These are phyloP conservation scores for Polia nebulosa DNA, from an alignment of 2,888 invertebrate species.

Conservation along the genomic window DNA sequence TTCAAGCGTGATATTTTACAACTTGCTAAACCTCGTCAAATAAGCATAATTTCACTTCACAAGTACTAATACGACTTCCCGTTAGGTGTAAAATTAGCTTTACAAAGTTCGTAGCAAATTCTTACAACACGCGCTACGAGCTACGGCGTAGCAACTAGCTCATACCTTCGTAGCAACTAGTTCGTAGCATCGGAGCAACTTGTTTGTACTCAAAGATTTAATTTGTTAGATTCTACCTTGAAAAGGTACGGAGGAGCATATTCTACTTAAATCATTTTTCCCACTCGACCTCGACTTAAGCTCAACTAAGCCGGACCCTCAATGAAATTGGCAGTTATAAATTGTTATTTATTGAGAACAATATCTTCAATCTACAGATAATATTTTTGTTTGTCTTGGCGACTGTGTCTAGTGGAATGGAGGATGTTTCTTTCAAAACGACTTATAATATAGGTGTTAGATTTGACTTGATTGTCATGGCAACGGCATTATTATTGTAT, in stretches of 20 bases:
- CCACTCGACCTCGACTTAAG: neutral
- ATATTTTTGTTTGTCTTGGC: no score
- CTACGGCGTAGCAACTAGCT: conserved; percentile 50
- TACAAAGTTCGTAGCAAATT: conserved; percentile 45
- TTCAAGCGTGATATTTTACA: neutral
- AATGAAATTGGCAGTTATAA: neutral
- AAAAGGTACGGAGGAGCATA: neutral
- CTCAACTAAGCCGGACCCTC: no score
- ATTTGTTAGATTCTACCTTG: neutral
- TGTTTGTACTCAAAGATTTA: conserved; percentile 13
- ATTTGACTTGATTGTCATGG: neutral
- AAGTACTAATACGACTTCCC: conserved; percentile 19
- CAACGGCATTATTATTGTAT: neutral
- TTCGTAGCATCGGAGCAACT: conserved; percentile 55
- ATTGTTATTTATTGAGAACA: no score
- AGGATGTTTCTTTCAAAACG: neutral
- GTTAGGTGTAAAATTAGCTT: conserved; percentile 37
- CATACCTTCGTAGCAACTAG: conserved; percentile 51
- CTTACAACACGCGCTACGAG: conserved; percentile 44
- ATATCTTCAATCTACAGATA: no score
- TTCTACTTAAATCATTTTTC: neutral
- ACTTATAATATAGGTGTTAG: neutral
- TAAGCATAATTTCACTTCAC: conserved; percentile 20
- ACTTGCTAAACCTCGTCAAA: conserved; percentile 1
- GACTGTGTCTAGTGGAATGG: neutral